phyloP scores from a whole-genome alignment of 2,888 invertebrate genomes.

The Teleogryllus oceanicus region DNA sequence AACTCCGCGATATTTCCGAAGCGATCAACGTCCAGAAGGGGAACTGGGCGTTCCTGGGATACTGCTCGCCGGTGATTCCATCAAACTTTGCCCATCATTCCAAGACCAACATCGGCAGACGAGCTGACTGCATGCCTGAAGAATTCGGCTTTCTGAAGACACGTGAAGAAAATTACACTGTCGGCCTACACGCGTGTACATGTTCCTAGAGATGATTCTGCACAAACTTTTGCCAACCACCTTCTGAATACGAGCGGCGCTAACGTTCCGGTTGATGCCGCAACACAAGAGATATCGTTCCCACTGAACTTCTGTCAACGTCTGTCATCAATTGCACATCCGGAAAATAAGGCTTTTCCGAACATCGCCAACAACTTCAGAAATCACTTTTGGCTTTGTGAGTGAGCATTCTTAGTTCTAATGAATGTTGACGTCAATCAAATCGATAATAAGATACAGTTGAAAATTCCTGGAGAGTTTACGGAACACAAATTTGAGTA shows the following conservation, averaged over 20 bases:
- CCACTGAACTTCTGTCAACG: background rate
- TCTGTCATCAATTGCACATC: background rate
- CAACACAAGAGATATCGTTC: background rate
- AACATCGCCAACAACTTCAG: background rate
- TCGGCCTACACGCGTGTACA: background rate
- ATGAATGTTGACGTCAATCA: too few species aligned
- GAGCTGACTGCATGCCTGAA: background rate
- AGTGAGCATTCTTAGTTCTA: too few species aligned
- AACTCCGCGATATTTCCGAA: background rate
- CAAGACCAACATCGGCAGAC: background rate
- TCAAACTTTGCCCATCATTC: slow-evolving; percentile 22
- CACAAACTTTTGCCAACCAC: slow-evolving; percentile 20
- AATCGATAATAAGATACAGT: too few species aligned
- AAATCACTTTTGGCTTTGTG: too few species aligned
- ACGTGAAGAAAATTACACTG: background rate
- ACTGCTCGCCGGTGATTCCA: background rate
- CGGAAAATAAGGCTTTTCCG: background rate
- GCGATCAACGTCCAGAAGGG: background rate
- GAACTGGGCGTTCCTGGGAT: background rate
- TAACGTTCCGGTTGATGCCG: background rate
- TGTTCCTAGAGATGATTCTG: background rate
- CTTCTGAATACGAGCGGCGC: background rate
- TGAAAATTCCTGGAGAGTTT: too few species aligned
- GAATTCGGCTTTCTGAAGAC: background rate
- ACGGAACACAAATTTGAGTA: too few species aligned